A percentile compares a stretch with the other conserved stretches of the same genome.
phyloP scores from a whole-genome alignment of 2,888 invertebrate species.

The Selenia dentaria region DNA sequence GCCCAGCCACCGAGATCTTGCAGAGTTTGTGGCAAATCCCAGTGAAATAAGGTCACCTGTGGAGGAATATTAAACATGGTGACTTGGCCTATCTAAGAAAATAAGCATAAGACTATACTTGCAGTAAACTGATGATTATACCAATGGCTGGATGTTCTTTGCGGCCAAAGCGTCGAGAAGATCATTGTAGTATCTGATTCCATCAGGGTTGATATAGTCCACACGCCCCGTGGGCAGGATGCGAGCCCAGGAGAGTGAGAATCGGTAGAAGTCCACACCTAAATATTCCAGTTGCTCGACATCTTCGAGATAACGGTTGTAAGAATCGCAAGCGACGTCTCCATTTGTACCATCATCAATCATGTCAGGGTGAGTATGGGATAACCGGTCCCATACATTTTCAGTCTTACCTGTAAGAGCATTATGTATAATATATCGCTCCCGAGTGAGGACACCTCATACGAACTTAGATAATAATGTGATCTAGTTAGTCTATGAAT shows the following conservation, averaged over 20 bases:
- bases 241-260: slow-evolving; percentile 87
- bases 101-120: no score
- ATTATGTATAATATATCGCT: no score
- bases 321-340: slow-evolving; percentile 89
- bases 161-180: slow-evolving; percentile 86
- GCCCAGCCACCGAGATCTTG: slow-evolving; percentile 84
- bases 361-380: slow-evolving; percentile 82
- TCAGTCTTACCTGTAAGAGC: slow-evolving; percentile 84
- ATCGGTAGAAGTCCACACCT: slow-evolving; percentile 83
- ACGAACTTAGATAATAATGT: slow-evolving; percentile 19
- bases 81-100: no score
- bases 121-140: no score
- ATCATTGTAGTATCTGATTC: slow-evolving; percentile 87
- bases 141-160: slow-evolving; percentile 86
- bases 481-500: slow-evolving; percentile 24
- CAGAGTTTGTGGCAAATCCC: slow-evolving; percentile 86
- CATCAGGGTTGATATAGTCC: slow-evolving; percentile 83
- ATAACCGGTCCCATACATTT: slow-evolving; percentile 86
- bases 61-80: not conserved
- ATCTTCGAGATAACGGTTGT: slow-evolving; percentile 86
- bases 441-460: slow-evolving; percentile 23
- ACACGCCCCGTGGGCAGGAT: slow-evolving; percentile 85
- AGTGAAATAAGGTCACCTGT: slow-evolving; percentile 87
- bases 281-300: slow-evolving; percentile 75
- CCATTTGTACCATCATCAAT: slow-evolving; percentile 86